Conservation (phyloP, 1,140 invertebrate genomes). For the Macrobrachium nipponense region DNA sequence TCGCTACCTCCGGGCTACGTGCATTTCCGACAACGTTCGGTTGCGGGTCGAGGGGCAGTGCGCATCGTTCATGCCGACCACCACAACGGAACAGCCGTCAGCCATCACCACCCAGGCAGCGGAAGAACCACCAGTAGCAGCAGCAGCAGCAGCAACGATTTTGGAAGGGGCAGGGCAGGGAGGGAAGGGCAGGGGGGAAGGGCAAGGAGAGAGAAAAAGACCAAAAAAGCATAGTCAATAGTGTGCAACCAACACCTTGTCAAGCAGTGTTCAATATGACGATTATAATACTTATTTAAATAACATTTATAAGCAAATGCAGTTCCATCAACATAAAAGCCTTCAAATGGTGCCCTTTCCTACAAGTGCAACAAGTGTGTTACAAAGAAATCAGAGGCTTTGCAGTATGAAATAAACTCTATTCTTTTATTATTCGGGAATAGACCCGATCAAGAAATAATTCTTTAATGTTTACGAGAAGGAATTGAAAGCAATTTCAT, state of each 20-base stretch:
- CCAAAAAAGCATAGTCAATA: neutral
- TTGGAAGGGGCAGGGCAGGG: conserved; percentile 6
- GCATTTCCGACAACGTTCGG: neutral
- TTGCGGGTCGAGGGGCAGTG: too few species aligned
- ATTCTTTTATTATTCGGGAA: too few species aligned
- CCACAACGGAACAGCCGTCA: neutral
- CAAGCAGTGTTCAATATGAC: neutral
- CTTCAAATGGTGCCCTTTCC: too few species aligned
- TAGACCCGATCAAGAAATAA: too few species aligned
- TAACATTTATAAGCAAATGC: neutral
- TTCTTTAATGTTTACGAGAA: too few species aligned
- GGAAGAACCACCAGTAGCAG: too few species aligned
- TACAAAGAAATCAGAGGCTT: too few species aligned
- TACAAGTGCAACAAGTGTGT: too few species aligned
- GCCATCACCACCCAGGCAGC: neutral
- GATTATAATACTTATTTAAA: neutral
- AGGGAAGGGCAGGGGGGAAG: neutral
- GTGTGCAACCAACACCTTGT: conserved; percentile 46
- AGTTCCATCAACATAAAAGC: neutral
- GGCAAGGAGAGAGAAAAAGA: neutral
- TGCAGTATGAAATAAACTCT: too few species aligned
- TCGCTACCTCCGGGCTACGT: conserved; percentile 59
- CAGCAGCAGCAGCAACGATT: too few species aligned
- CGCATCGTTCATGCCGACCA: neutral
- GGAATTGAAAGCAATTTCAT: too few species aligned